phyloP scores from a whole-genome alignment of 2,113 vertebrate species.

The Hipposideros armiger region DNA sequence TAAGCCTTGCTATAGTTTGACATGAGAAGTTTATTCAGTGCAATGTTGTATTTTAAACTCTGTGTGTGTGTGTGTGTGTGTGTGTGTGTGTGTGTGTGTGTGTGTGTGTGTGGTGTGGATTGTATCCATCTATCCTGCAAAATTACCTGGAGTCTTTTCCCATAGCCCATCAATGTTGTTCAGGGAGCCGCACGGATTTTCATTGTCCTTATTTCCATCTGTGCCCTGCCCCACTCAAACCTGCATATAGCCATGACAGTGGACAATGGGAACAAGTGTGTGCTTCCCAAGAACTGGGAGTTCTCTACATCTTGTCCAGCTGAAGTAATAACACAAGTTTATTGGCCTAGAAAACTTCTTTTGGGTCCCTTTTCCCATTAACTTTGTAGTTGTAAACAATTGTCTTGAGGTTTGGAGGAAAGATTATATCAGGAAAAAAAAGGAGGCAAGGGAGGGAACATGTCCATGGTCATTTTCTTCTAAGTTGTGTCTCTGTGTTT shows the following conservation, averaged over 20 bases:
- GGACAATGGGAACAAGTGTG: not conserved
- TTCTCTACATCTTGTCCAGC: not conserved
- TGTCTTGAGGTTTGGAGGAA: not conserved
- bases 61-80: not conserved
- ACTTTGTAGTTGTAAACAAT: not conserved
- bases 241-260: not conserved
- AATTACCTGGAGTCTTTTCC: not conserved
- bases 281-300: not conserved
- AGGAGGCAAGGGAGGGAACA: not conserved
- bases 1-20: not conserved
- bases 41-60: not conserved
- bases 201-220: not conserved
- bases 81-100: not conserved
- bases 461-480: not conserved
- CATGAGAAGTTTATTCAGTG: not conserved
- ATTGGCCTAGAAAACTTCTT: not conserved
- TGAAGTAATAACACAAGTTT: slow-evolving; percentile 5
- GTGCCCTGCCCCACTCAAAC: not conserved
- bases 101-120: too few species aligned
- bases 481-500: not conserved
- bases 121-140: not conserved
- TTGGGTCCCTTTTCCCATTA: not conserved
- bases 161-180: not conserved
- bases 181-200: not conserved
- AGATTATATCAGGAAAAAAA: not conserved